A percentile compares a stretch with the other conserved stretches of the same genome.
These are phyloP conservation scores for Scyliorhinus canicula DNA, from an alignment of 2,797 vertebrate genomes.

Conservation along the genomic window DNA sequence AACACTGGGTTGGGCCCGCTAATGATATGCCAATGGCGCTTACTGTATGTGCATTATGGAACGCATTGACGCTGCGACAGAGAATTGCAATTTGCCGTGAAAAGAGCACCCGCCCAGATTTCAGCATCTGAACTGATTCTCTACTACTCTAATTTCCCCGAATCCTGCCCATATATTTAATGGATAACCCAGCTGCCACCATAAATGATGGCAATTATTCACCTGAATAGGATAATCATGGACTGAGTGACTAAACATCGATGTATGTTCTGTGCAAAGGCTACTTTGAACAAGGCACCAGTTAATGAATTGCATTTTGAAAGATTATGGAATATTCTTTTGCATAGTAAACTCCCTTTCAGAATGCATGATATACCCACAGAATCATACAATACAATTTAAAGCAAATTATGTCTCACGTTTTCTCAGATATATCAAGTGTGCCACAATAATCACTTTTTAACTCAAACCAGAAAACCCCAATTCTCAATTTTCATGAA, in stretches of 20 bases:
- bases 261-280: not conserved
- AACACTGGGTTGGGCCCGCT: too few species aligned
- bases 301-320: too few species aligned
- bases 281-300: not conserved
- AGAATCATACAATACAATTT: not conserved
- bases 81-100: too few species aligned
- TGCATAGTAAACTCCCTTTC: not conserved
- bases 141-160: too few species aligned
- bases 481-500: not conserved
- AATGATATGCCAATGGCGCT: too few species aligned
- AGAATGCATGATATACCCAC: not conserved
- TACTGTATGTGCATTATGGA: too few species aligned
- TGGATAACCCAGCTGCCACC: not conserved
- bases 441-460: not conserved
- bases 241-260: not conserved
- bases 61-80: too few species aligned
- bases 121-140: too few species aligned
- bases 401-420: not conserved
- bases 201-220: not conserved
- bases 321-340: too few species aligned
- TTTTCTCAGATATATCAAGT: not conserved
- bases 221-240: not conserved
- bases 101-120: too few species aligned
- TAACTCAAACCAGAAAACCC: not conserved
- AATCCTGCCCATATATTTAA: not conserved